Evolutionary conservation across 2,888 invertebrate genomes (phyloP), one percentile per base, ranked within the genome.

Genomic region (Cacoxenus indagator): DNA sequence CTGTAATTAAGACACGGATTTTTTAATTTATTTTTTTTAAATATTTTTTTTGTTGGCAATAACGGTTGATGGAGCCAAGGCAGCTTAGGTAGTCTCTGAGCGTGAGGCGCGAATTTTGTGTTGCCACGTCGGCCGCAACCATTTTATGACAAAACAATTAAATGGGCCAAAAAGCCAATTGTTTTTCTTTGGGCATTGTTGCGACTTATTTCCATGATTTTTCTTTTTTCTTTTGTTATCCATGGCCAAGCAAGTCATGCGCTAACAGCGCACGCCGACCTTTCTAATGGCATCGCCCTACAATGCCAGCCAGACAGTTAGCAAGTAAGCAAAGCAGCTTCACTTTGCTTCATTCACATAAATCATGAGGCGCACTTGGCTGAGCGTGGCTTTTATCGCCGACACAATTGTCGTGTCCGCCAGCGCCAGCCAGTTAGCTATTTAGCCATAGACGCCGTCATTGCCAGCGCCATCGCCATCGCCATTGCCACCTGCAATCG

Each of bases 1-100:
- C 73, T 74, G 80, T 77, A 83, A 80, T 80, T 80, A 80, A 81
- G 80, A 70, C 73, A 66, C n/a, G n/a, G n/a, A n/a, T n/a, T n/a
- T n/a, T n/a, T n/a, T n/a, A n/a, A n/a, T n/a, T n/a, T n/a, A n/a
- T 76, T 29, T 8, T 37, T 8, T 4, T 37, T 8, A 8, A 37
- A 8, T 37, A 14, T 14, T 31, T 5, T 9, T 31, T 5, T 9
- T 9, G 26, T 31, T 19, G 37, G n/a, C 59, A 17, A 37, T 11
- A 61, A 37, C 19, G 17, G 45, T 59, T 27, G 22, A 24, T 9
- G n/a, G 57, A 61, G 29, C 17, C 48, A 67, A 24, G n/a, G 46
- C 45, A 26, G 51, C 22, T 17, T 11, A 6, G 17, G 19, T 3
- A 51, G 24, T 22, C 17, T 19, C 14, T 0, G 24, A 61, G 43